Percentiles rank a stretch among this genome's conserved stretches.
Evolutionary conservation across 2,797 vertebrate species (phyloP).

Genomic region (Mormyrus hasselquistii): DNA sequence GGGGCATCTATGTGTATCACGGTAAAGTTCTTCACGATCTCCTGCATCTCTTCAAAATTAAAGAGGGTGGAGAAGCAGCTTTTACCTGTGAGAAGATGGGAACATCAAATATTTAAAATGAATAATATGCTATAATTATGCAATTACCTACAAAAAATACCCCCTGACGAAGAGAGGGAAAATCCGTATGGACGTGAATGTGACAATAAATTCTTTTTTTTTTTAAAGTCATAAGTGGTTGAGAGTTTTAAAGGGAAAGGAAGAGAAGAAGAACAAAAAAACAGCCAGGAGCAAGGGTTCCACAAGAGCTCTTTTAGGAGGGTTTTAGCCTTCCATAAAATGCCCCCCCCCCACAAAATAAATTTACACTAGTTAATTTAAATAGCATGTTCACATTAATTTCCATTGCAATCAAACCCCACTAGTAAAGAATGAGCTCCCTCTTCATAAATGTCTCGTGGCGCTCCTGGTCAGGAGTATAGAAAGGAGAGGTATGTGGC

Average conservation of each 20-base stretch:
- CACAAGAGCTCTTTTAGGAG: neutral
- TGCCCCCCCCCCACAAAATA: neutral
- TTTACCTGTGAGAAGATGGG: constrained; percentile 63
- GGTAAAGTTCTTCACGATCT: constrained; percentile 87
- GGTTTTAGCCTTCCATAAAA: neutral
- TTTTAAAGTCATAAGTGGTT: neutral
- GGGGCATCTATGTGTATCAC: constrained; percentile 80
- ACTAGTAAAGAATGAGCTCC: neutral
- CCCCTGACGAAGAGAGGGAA: neutral
- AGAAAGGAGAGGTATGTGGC: neutral
- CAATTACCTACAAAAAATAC: neutral
- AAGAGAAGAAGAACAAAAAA: neutral
- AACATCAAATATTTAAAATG: neutral
- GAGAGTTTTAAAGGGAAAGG: neutral
- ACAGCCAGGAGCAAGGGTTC: neutral
- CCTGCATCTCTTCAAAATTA: constrained; percentile 84
- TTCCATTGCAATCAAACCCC: neutral
- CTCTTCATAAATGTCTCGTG: neutral
- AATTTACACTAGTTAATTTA: neutral
- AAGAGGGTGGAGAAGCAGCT: constrained; percentile 82
- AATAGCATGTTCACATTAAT: neutral
- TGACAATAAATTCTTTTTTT: neutral
- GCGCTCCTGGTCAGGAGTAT: neutral
- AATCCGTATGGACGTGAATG: neutral
- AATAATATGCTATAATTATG: neutral